phyloP scores from a whole-genome alignment of 2,888 invertebrate species.

The Aphodius granarius region DNA sequence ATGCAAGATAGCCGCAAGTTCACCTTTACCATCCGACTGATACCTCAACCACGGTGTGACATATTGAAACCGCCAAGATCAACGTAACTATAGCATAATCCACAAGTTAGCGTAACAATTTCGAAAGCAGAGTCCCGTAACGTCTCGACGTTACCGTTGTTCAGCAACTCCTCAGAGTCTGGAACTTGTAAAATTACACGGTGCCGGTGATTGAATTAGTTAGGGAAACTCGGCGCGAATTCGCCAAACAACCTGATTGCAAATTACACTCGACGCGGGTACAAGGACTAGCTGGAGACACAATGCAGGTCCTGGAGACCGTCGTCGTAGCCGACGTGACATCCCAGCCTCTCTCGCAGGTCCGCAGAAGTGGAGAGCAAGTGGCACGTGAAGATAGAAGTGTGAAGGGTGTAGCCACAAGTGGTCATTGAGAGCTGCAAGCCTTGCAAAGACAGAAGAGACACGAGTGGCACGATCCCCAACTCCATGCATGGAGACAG shows the following conservation, averaged over 20 bases:
- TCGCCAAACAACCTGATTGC: conserved; percentile 47
- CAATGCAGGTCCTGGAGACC: too few species aligned
- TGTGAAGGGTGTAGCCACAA: conserved; percentile 47
- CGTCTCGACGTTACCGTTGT: not conserved
- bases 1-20: not conserved
- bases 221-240: conserved; percentile 44
- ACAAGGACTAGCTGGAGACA: not conserved
- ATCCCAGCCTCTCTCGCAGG: conserved; percentile 31
- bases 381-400: conserved; percentile 38
- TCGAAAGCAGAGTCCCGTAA: not conserved
- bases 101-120: not conserved
- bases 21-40: not conserved
- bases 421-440: conserved; percentile 52
- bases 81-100: not conserved
- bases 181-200: conserved; percentile 20
- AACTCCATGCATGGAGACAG: too few species aligned
- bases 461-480: conserved; percentile 21
- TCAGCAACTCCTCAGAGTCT: conserved; percentile 1
- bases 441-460: conserved; percentile 39
- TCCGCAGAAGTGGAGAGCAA: conserved; percentile 25
- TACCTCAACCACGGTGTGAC: not conserved
- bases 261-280: conserved; percentile 43
- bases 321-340: conserved; percentile 34
- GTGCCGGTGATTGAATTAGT: conserved; percentile 46
- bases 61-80: not conserved